phyloP scores from a whole-genome alignment of 2,888 invertebrate genomes.

The Strigamia maritima region DNA sequence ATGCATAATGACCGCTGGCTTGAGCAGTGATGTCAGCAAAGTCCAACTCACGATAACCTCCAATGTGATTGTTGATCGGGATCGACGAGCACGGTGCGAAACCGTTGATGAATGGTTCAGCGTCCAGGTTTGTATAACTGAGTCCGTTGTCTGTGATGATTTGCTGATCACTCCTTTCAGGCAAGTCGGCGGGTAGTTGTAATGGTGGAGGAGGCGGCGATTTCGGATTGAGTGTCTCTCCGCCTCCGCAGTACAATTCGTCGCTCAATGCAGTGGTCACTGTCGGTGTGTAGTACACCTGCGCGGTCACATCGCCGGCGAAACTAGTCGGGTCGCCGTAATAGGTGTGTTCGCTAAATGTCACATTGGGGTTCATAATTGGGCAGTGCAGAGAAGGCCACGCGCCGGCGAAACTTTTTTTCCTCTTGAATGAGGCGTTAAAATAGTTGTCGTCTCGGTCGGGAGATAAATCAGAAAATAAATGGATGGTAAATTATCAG shows the following conservation, averaged over 20 bases:
- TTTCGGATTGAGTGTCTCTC: not conserved
- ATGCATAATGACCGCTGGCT: not conserved
- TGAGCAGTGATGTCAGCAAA: slow-evolving; percentile 22
- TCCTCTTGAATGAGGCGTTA: slow-evolving; percentile 17
- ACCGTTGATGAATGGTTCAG: slow-evolving; percentile 18
- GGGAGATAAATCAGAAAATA: slow-evolving; percentile 42
- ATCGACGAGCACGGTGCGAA: slow-evolving; percentile 53
- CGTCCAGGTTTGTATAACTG: slow-evolving; percentile 82
- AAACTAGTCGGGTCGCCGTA: slow-evolving; percentile 6
- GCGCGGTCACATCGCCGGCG: slow-evolving; percentile 25
- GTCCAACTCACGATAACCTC: slow-evolving; percentile 20
- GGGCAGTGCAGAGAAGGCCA: slow-evolving; percentile 7
- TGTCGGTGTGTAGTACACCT: slow-evolving; percentile 28
- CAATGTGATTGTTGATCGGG: slow-evolving; percentile 48
- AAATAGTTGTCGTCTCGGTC: slow-evolving; percentile 28
- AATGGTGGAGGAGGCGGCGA: slow-evolving; percentile 34
- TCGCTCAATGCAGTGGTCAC: not conserved
- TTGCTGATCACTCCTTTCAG: not conserved
- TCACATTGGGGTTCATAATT: slow-evolving; percentile 41
- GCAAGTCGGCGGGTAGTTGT: not conserved
- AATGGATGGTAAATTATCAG: slow-evolving; percentile 42
- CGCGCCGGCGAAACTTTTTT: not conserved
- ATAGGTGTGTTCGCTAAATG: slow-evolving; percentile 6
- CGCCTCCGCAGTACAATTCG: not conserved
- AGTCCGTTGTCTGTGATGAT: slow-evolving; percentile 68